These are phyloP conservation scores for Arbacia lixula DNA, from an alignment of 53 echinoderm and acorn worm genomes.

Conservation along the genomic window DNA sequence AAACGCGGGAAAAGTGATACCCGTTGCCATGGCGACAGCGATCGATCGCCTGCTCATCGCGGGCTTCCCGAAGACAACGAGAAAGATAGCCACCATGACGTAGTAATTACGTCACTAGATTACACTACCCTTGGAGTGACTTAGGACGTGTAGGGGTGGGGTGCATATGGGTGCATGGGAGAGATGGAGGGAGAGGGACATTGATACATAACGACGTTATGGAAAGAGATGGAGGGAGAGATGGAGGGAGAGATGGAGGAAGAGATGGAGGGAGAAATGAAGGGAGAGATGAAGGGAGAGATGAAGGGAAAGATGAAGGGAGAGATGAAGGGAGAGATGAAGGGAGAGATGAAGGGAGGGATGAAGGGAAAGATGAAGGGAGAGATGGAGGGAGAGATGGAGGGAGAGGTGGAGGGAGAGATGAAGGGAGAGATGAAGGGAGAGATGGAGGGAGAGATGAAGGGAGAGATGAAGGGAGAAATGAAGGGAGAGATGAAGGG, in stretches of 20 bases:
- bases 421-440: no score
- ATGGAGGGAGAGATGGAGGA: not conserved
- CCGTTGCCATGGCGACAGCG: conserved; percentile 17
- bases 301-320: not conserved
- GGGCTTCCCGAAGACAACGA: conserved; percentile 17
- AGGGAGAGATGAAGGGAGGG: not conserved
- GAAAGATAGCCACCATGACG: not conserved
- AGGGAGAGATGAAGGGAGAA: no score
- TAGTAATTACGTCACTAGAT: conserved; percentile 19
- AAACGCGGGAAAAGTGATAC: conserved; percentile 30
- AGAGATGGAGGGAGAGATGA: no score
- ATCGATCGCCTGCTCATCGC: conserved; percentile 32
- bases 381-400: not conserved
- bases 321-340: not conserved
- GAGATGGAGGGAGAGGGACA: not conserved
- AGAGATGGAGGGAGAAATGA: not conserved
- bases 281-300: not conserved
- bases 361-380: conserved; percentile 4
- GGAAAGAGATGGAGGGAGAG: not conserved
- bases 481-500: no score
- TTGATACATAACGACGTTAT: not conserved
- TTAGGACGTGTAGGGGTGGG: no score
- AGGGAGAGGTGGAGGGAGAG: not conserved
- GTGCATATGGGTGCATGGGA: not conserved
- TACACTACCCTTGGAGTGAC: not conserved